phyloP scores from a whole-genome alignment of 2,797 vertebrate species.

The Tachyglossus aculeatus region DNA sequence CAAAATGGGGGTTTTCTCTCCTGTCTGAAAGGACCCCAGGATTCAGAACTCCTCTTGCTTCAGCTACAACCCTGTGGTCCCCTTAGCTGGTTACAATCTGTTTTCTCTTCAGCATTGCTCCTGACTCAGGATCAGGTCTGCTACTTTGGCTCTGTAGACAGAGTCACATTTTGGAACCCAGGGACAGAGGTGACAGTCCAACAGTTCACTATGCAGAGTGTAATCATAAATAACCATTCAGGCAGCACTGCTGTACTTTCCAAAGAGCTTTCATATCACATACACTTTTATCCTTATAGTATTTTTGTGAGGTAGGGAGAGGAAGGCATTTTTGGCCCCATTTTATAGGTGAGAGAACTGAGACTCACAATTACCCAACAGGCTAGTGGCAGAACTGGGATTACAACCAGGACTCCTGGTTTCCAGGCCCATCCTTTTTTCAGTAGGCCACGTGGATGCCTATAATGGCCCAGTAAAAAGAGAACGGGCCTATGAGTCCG shows the following conservation, averaged over 20 bases:
- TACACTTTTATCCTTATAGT: background rate
- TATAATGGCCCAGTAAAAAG: too few species aligned
- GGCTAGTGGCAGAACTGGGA: background rate
- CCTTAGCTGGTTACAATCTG: background rate
- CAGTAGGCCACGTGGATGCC: too few species aligned
- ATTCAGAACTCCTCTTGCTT: background rate
- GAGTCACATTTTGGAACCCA: too few species aligned
- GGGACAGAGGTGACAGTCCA: too few species aligned
- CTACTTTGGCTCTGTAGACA: background rate
- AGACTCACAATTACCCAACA: too few species aligned
- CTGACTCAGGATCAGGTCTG: conserved; percentile 10
- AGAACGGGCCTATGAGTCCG: too few species aligned
- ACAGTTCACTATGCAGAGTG: too few species aligned
- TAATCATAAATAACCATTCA: too few species aligned
- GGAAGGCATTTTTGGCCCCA: background rate
- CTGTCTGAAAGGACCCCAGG: conserved; percentile 20
- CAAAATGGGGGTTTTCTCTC: too few species aligned
- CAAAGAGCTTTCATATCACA: too few species aligned
- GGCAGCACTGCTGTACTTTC: too few species aligned
- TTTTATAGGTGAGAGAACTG: background rate
- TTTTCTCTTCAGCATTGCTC: background rate
- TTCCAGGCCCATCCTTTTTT: background rate
- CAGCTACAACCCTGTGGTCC: background rate
- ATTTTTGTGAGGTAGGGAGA: background rate
- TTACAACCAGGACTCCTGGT: background rate